These are phyloP conservation scores for Squalus acanthias DNA, from an alignment of 2,797 vertebrate species.

Conservation along the genomic window DNA sequence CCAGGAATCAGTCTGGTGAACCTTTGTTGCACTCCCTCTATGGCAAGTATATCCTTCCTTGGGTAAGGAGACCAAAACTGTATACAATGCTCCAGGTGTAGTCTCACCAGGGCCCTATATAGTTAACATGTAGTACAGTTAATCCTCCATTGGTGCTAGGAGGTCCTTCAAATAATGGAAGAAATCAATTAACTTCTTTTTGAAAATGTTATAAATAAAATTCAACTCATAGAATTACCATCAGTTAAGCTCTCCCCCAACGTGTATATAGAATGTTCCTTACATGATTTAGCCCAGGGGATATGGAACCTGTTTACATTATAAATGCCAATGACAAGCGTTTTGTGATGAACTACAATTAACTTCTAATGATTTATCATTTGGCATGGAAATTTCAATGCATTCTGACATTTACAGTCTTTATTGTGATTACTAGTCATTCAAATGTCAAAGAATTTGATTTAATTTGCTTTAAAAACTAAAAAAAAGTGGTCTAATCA, in stretches of 20 bases:
- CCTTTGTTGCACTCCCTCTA: no score
- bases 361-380: slow-evolving; percentile 62
- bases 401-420: slow-evolving; percentile 65
- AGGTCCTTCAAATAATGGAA: not conserved
- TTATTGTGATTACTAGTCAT: slow-evolving; percentile 69
- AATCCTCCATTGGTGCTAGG: not conserved
- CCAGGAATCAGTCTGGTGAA: no score
- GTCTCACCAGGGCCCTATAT: no score
- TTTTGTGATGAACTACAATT: slow-evolving; percentile 68
- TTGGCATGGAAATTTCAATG: slow-evolving; percentile 57
- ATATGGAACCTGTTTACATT: slow-evolving; percentile 65
- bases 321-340: slow-evolving; percentile 67
- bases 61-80: no score
- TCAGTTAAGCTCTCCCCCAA: not conserved
- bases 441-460: slow-evolving; percentile 68
- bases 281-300: slow-evolving; percentile 46
- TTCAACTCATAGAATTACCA: not conserved
- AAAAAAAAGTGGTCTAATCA: slow-evolving; percentile 57
- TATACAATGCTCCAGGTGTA: no score
- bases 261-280: slow-evolving; percentile 44
- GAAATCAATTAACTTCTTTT: not conserved
- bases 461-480: slow-evolving; percentile 62
- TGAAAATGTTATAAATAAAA: not conserved
- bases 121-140: not conserved
- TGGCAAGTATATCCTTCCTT: no score